Evolutionary conservation across 2,113 vertebrate genomes (phyloP).

Genomic region (Amblyornis subalaris): DNA sequence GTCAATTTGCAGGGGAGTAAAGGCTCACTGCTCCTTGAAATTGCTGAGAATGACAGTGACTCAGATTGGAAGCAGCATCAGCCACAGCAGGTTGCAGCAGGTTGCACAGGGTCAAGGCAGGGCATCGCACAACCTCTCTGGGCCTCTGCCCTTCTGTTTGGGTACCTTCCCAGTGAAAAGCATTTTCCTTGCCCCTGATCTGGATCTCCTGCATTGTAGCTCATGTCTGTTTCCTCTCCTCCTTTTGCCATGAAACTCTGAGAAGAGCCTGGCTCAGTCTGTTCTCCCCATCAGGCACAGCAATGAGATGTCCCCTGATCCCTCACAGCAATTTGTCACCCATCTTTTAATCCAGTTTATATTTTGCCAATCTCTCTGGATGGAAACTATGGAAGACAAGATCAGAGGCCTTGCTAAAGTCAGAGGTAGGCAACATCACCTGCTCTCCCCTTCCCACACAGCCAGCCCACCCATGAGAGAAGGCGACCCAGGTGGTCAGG

Average conservation of each 20-base stretch:
- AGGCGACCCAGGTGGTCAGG: neutral
- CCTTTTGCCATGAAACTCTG: neutral
- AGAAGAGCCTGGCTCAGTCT: neutral
- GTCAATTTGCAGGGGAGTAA: neutral
- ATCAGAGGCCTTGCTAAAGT: neutral
- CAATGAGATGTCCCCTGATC: neutral
- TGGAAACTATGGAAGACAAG: neutral
- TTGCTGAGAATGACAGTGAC: neutral
- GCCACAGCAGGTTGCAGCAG: neutral
- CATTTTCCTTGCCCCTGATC: neutral
- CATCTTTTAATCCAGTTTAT: neutral
- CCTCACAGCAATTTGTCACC: neutral
- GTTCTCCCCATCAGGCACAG: neutral
- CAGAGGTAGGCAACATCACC: neutral
- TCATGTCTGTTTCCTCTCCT: rapidly evolving
- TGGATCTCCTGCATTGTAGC: neutral
- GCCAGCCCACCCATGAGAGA: neutral
- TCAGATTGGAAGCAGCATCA: neutral
- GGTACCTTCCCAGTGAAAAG: neutral
- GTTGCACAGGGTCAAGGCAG: neutral
- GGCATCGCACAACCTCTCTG: neutral
- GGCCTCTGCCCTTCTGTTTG: neutral
- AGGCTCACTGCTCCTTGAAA: neutral
- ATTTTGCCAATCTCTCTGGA: neutral
- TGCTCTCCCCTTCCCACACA: neutral